Conservation (phyloP, 2,888 invertebrate species). For the Drosophila paranaensis region DNA sequence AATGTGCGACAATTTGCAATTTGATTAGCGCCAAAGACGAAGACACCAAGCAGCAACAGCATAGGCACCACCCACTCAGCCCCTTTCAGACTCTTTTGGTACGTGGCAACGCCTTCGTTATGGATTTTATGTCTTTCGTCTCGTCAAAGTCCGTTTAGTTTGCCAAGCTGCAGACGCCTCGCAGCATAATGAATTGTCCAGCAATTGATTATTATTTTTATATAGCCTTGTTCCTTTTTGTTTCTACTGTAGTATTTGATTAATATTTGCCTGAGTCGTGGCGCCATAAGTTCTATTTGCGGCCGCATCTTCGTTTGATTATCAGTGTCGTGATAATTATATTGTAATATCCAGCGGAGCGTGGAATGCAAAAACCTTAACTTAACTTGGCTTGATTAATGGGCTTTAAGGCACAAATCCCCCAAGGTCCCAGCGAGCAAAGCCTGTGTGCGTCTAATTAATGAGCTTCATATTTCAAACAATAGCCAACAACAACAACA, state of each 20-base stretch:
- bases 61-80: not conserved
- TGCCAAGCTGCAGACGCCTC: slow-evolving; percentile 41
- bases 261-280: slow-evolving; percentile 48
- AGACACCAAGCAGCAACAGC: not conserved
- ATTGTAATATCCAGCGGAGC: slow-evolving; percentile 58
- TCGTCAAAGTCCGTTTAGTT: slow-evolving; percentile 37
- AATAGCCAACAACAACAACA: slow-evolving; percentile 28
- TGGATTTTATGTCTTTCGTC: slow-evolving; percentile 44
- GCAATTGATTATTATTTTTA: slow-evolving; percentile 30
- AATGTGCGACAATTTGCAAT: slow-evolving; percentile 57
- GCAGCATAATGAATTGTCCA: slow-evolving; percentile 62
- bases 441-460: slow-evolving; percentile 64
- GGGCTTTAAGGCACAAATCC: slow-evolving; percentile 37
- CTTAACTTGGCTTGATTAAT: slow-evolving; percentile 65
- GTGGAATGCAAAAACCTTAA: slow-evolving; percentile 31
- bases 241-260: slow-evolving; percentile 45
- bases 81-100: not conserved
- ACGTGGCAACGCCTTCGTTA: slow-evolving; percentile 44
- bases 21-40: slow-evolving; percentile 45
- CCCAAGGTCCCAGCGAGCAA: slow-evolving; percentile 54
- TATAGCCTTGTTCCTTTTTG: not conserved
- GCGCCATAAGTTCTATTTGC: slow-evolving; percentile 53
- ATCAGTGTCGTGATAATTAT: slow-evolving; percentile 60
- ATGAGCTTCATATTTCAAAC: slow-evolving; percentile 58
- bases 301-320: slow-evolving; percentile 34